A percentile compares a stretch with the other conserved stretches of the same genome.
phyloP scores from a whole-genome alignment of 2,888 invertebrate genomes.

The Ophonus ardosiacus region DNA sequence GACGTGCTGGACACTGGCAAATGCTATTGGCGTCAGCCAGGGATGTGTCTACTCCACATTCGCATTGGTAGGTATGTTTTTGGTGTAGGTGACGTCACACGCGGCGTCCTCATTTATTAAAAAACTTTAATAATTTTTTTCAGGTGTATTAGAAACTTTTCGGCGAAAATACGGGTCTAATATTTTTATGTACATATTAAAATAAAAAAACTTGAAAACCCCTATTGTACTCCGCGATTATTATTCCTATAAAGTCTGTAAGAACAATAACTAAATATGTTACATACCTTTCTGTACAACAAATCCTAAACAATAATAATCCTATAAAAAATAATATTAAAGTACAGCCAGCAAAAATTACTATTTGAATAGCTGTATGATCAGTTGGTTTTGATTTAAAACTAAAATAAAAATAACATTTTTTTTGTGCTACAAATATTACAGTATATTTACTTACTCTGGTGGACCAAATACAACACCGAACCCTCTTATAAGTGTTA shows the following conservation, averaged over 20 bases:
- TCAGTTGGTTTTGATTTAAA: background rate
- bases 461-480: background rate
- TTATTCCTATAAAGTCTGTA: no score
- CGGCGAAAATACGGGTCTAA: no score
- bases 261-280: background rate
- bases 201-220: no score
- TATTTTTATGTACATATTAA: no score
- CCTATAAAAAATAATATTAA: constrained; percentile 25
- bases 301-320: constrained; percentile 45
- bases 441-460: constrained; percentile 2
- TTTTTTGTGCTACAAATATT: background rate
- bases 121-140: no score
- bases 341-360: constrained; percentile 51
- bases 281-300: constrained; percentile 53
- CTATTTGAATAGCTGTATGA: constrained; percentile 45
- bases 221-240: background rate
- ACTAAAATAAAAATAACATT: constrained; percentile 3
- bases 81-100: no score
- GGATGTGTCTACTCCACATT: no score
- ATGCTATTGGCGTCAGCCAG: no score
- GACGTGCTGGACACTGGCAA: no score
- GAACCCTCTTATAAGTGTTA: background rate
- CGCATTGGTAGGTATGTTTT: no score
- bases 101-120: no score
- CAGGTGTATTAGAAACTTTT: no score